These are phyloP conservation scores for Thumatha senex DNA, from an alignment of 2,888 invertebrate species.

Conservation along the genomic window DNA sequence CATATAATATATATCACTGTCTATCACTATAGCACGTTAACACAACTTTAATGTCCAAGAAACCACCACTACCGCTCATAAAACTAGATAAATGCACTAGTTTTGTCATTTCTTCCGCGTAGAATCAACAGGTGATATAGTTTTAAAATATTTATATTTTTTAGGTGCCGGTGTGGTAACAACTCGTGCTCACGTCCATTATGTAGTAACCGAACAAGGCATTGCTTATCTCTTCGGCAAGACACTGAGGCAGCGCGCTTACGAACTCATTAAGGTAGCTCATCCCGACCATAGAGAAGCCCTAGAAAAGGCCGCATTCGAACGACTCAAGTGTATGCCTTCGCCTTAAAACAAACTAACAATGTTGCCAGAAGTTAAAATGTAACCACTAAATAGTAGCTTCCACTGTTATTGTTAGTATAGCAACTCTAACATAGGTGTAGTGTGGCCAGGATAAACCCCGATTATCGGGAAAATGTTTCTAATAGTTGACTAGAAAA, in stretches of 20 bases:
- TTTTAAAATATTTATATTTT: neutral
- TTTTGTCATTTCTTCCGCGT: too few relatives aligned
- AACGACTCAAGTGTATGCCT: slow-evolving; percentile 91
- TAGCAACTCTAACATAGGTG: neutral
- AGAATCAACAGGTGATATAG: too few relatives aligned
- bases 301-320: slow-evolving; percentile 94
- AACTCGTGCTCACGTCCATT: slow-evolving; percentile 95
- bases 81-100: too few relatives aligned
- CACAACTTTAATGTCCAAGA: too few relatives aligned
- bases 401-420: neutral
- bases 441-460: neutral
- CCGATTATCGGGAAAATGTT: neutral
- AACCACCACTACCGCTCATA: too few relatives aligned
- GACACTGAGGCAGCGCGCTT: slow-evolving; percentile 93
- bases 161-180: slow-evolving; percentile 97
- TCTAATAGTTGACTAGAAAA: neutral
- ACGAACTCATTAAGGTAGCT: slow-evolving; percentile 94
- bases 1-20: too few relatives aligned
- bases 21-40: too few relatives aligned
- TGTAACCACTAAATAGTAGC: neutral
- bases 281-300: slow-evolving; percentile 94
- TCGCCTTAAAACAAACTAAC: slow-evolving; percentile 62
- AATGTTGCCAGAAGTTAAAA: neutral
- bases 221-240: slow-evolving; percentile 96
- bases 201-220: slow-evolving; percentile 96